Percentiles rank a stretch among this genome's conserved stretches.
Conservation (phyloP, 1,140 invertebrate genomes). For the Goniozus legneri region DNA sequence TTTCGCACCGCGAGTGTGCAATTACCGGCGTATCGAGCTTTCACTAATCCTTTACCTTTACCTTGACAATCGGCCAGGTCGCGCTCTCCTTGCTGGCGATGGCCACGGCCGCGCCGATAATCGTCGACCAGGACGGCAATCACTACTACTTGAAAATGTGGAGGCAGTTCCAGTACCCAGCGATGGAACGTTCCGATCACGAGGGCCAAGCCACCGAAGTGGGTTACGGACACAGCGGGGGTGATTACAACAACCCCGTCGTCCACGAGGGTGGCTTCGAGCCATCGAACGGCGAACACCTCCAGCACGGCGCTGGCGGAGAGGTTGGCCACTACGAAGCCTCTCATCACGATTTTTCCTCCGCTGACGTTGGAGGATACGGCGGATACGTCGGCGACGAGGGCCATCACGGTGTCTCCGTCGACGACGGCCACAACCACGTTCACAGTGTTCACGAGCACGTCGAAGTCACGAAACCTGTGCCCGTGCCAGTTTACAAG, state of each 20-base stretch:
- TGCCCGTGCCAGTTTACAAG: constrained; percentile 68
- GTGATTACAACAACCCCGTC: constrained; percentile 22
- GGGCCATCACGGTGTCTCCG: constrained; percentile 18
- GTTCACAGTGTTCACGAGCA: constrained; percentile 65
- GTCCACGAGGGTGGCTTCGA: background rate
- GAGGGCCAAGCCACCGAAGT: constrained; percentile 16
- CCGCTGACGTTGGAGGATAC: constrained; percentile 23
- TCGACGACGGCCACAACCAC: constrained; percentile 41
- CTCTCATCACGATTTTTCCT: constrained; percentile 29
- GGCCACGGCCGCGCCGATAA: constrained; percentile 33
- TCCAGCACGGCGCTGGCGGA: constrained; percentile 16
- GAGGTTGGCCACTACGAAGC: constrained; percentile 16
- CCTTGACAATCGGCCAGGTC: too few species aligned
- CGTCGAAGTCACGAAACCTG: constrained; percentile 68
- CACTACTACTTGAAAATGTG: constrained; percentile 28
- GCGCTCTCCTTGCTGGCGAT: constrained; percentile 35
- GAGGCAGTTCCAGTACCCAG: constrained; percentile 11
- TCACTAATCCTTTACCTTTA: too few species aligned
- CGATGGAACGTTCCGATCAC: constrained; percentile 42
- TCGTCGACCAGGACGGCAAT: constrained; percentile 29
- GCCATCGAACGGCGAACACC: constrained; percentile 4
- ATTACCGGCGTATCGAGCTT: too few species aligned
- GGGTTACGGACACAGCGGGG: constrained; percentile 8
- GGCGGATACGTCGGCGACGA: constrained; percentile 22
- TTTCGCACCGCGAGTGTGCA: too few species aligned